Conservation (phyloP, 2,113 vertebrate genomes). For the Aldabrachelys gigantea region DNA sequence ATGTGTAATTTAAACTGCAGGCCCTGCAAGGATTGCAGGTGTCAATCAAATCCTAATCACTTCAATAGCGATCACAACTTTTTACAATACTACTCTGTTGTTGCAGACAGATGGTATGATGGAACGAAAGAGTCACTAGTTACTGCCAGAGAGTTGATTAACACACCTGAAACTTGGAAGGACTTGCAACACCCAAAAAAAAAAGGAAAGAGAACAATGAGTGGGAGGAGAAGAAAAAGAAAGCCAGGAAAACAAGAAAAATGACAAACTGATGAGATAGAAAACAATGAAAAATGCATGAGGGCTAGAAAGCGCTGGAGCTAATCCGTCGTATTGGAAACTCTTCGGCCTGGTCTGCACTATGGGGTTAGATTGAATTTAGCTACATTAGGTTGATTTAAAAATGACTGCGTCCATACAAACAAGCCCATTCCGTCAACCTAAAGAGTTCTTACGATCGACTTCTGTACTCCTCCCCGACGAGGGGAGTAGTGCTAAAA, state of each 20-base stretch:
- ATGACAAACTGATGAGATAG: background rate
- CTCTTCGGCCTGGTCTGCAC: background rate
- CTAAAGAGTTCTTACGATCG: no score
- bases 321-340: background rate
- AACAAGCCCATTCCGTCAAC: no score
- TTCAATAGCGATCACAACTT: background rate
- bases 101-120: background rate
- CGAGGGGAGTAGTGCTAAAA: no score
- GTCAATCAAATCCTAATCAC: background rate
- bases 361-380: no score
- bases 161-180: background rate
- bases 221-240: background rate
- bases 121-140: background rate
- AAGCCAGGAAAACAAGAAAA: background rate
- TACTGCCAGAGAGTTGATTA: background rate
- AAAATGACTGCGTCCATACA: no score
- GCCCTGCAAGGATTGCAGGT: background rate
- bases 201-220: background rate
- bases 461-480: no score
- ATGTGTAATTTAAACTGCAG: background rate
- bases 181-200: fast-evolving
- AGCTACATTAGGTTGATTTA: no score
- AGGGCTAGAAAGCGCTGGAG: background rate
- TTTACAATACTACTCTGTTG: background rate
- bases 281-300: background rate